Percentiles rank a stretch among this genome's conserved stretches.
Conservation (phyloP, 2,888 invertebrate genomes). For the Archaeoteleia sp. region DNA sequence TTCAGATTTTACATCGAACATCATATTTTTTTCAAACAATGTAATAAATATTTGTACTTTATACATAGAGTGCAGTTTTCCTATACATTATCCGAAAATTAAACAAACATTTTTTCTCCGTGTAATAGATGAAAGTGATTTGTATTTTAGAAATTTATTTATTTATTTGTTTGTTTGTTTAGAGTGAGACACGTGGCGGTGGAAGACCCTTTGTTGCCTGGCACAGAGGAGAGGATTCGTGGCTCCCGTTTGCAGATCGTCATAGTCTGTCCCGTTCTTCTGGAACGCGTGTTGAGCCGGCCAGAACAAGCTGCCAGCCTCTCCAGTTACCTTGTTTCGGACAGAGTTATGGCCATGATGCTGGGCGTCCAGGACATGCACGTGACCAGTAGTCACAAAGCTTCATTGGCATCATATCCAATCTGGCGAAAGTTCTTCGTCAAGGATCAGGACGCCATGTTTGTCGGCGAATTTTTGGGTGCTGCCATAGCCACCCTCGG, state of each 20-base stretch:
- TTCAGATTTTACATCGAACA: too few relatives aligned
- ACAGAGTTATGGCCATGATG: conserved; percentile 86
- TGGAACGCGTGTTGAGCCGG: conserved; percentile 78
- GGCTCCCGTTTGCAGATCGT: conserved; percentile 87
- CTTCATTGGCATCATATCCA: conserved; percentile 83
- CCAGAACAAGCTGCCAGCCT: conserved; percentile 77
- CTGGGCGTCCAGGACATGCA: conserved; percentile 86
- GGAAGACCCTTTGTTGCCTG: conserved; percentile 79
- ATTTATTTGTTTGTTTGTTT: background rate
- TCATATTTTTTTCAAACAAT: too few relatives aligned
- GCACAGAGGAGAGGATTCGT: conserved; percentile 77
- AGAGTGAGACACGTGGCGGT: conserved; percentile 84
- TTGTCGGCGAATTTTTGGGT: conserved; percentile 89
- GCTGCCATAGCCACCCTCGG: conserved; percentile 87
- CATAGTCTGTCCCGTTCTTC: conserved; percentile 85
- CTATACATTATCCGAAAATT: too few relatives aligned
- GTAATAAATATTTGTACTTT: too few relatives aligned
- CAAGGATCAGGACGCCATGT: conserved; percentile 88
- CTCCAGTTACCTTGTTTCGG: conserved; percentile 80
- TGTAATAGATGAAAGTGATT: too few relatives aligned
- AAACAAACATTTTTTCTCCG: too few relatives aligned
- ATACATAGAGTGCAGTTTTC: too few relatives aligned
- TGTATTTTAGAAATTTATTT: conserved; percentile 4
- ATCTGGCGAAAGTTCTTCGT: conserved; percentile 88
- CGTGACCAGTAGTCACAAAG: conserved; percentile 81